Evolutionary conservation across 2,888 invertebrate genomes (phyloP), one percentile per base, ranked within the genome.

Genomic region (Atethmia centrago): DNA sequence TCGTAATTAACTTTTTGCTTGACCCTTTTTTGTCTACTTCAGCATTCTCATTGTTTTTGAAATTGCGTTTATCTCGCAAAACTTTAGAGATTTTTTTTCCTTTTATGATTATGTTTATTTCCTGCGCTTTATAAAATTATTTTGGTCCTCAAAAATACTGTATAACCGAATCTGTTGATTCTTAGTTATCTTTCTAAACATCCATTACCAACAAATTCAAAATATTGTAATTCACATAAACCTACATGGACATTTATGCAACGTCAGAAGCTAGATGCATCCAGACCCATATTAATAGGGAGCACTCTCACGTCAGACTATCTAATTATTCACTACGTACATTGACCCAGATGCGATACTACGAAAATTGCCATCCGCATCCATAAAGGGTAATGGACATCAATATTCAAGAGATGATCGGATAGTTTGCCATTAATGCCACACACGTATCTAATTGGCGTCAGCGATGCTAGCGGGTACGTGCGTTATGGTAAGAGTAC

Each of bases 361-460:
- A 79, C 71, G 70, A 80, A 85, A 74, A 85, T 79, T 81, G 74
- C 71, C 68, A 80, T 79, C 82, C 75, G 78, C 79, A 62, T 80
- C 55, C 71, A 63, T 79, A 74, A 77, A 79, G 78, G 77, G 80
- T 85, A 84, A 85, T 82, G 81, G 76, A 69, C 85, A 87, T 92
- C 86, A 88, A 88, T 91, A 91, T 92, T 87, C 91, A 88, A 75
- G 72, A 76, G 84, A 77, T 84, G 84, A 83, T 84, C 83, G 59
- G 74, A 80, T 79, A 77, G 73, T 78, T 77, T 79, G 79, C 82
- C 77, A 85, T 88, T 87, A 88, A 91, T 89, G 87, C 91, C 74
- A 85, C 79, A 83, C 92, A 89, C 91, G 91, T 91, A 79, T 85
- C 83, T 90, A 90, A 92, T 92, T 91, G 90, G 88, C 87, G 80